phyloP scores from a whole-genome alignment of 2,888 invertebrate genomes.

The Copidosoma aretas region DNA sequence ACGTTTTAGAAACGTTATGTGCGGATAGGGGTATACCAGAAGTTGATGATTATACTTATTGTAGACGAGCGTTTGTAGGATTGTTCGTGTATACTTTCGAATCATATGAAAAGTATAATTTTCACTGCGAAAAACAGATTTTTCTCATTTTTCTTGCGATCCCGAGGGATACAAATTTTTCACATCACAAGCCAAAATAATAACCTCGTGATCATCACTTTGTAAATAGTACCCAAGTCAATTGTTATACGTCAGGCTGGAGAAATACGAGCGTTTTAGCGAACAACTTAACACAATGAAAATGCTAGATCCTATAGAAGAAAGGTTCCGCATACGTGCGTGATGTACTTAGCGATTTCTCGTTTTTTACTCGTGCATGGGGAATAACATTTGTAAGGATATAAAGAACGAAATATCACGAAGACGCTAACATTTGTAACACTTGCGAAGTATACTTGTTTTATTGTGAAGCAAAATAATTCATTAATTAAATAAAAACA shows the following conservation, averaged over 20 bases:
- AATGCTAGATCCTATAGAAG: not conserved
- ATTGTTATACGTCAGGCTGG: slow-evolving; percentile 20
- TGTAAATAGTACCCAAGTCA: slow-evolving; percentile 30
- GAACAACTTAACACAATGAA: slow-evolving; percentile 9
- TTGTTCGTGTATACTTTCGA: no score
- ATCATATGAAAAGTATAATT: no score
- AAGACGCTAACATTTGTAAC: slow-evolving; percentile 27
- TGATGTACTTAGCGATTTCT: not conserved
- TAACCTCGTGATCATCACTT: slow-evolving; percentile 12
- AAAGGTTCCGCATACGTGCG: no score
- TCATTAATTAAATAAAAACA: no score
- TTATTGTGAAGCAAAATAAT: slow-evolving; percentile 15
- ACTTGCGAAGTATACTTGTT: slow-evolving; percentile 31
- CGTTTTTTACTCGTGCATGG: slow-evolving; percentile 33
- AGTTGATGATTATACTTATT: no score
- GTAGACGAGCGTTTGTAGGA: no score
- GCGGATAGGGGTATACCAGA: no score
- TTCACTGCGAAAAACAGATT: no score
- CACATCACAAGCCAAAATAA: not conserved
- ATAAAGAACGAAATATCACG: slow-evolving; percentile 3
- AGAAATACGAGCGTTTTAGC: not conserved
- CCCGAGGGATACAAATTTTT: not conserved
- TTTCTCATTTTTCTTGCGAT: not conserved
- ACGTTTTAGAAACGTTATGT: no score
- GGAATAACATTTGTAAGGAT: slow-evolving; percentile 25